Evolutionary conservation across 2,797 vertebrate species (phyloP), one percentile per base, ranked within the genome.

Genomic region (Odontamblyopus rebecca): DNA sequence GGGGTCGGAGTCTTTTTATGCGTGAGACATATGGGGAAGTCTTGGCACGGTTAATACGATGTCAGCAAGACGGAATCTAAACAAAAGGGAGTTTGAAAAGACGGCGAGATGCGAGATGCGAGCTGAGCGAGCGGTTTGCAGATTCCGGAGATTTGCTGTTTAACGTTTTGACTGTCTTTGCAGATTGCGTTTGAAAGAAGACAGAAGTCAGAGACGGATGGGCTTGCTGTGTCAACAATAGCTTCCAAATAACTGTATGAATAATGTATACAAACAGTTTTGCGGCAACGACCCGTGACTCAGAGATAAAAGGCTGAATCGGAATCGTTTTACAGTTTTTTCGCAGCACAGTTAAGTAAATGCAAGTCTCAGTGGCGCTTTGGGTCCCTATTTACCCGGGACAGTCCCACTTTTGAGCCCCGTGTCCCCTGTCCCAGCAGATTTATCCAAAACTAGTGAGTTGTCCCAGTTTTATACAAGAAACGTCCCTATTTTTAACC

Each of bases 31-130:
- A 69, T 71, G 68, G 27, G 56, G 32, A 62, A 74, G 59, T 51
- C 64, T 74, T 79, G 81, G 68, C 73, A 81, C 68, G 48, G 70
- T 71, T 72, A 59, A 70, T 7, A 65, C 13, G 68, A 44, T 57
- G 50, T 66, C 41, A 60, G 69, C 19, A 62, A 35, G 59, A 56
- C 53, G 57, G 18, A 69, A 61, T 56, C 48, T 64, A 18, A 57
- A 11, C 57, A 51, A 62, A 53, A 74, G 41, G 27, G 26, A 13
- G 18, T 65, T 56, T 27, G 56, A 56, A 60, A 60, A 60, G 57
- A 66, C 26, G 64, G 60, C 23, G 27, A 56, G 70, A 65, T 70
- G 73, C 73, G 44, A 74, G 74, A 65, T 70, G 73, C 73, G 44
- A 74, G 74, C 50, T 80, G 63, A 61, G 44, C 5, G 26, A 26